These are phyloP conservation scores for Drosophila prosaltans DNA, from an alignment of 1,140 invertebrate species.

Conservation along the genomic window DNA sequence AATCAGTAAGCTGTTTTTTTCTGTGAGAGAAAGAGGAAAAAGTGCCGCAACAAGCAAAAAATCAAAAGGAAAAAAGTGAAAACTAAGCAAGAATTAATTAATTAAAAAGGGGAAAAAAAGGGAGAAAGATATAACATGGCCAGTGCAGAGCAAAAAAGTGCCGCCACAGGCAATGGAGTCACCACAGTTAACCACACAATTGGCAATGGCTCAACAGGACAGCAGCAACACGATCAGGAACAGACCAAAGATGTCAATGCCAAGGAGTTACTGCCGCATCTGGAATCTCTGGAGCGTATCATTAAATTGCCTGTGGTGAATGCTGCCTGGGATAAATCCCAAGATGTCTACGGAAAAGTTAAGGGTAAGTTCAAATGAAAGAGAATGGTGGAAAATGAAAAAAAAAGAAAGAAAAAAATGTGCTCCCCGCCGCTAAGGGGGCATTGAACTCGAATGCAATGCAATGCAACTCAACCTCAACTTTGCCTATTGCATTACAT, in stretches of 20 bases:
- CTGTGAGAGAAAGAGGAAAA: conserved; percentile 41
- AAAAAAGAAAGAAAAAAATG: conserved; percentile 27
- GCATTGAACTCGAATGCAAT: conserved; percentile 63
- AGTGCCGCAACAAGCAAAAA: conserved; percentile 65
- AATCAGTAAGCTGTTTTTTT: conserved; percentile 55
- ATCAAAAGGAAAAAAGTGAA: conserved; percentile 62
- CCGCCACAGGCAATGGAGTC: conserved; percentile 60
- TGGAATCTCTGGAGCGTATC: conserved; percentile 85
- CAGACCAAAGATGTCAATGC: conserved; percentile 77
- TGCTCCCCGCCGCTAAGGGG: conserved; percentile 25
- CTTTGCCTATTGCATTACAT: conserved; percentile 9
- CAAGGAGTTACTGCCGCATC: conserved; percentile 83
- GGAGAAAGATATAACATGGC: conserved; percentile 52
- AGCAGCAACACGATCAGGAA: conserved; percentile 37
- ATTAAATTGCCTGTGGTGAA: conserved; percentile 85
- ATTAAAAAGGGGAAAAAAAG: conserved; percentile 44
- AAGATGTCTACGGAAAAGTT: conserved; percentile 85
- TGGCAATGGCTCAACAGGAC: conserved; percentile 8
- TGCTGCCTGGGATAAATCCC: conserved; percentile 84
- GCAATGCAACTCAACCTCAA: conserved; percentile 23
- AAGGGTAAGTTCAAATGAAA: conserved; percentile 82
- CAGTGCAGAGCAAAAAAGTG: conserved; percentile 72
- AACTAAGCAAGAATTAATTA: conserved; percentile 36
- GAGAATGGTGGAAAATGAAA: conserved; percentile 4
- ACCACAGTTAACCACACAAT: conserved; percentile 31